A percentile compares a stretch with the other conserved stretches of the same genome.
phyloP scores from a whole-genome alignment of 2,113 vertebrate species.

The Ophthalmolycus amberensis region DNA sequence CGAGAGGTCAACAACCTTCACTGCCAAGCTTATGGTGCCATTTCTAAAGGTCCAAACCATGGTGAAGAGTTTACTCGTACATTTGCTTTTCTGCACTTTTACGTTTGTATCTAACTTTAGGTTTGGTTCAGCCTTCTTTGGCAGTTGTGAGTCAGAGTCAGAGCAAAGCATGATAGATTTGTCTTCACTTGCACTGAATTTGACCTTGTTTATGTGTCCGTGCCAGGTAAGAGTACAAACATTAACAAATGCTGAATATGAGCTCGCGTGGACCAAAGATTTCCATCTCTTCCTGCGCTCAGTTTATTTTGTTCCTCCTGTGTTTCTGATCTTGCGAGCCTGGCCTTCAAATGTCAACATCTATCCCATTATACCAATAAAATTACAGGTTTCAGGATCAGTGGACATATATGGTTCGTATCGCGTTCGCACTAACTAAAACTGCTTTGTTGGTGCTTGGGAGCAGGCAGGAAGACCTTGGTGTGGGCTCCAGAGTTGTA shows the following conservation, averaged over 20 bases:
- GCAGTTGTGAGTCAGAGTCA: background rate
- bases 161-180: background rate
- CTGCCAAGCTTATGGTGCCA: too few species aligned
- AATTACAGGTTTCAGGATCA: background rate
- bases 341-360: conserved; percentile 21
- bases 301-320: background rate
- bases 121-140: background rate
- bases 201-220: background rate
- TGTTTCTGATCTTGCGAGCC: background rate
- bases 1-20: background rate
- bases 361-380: conserved; percentile 9
- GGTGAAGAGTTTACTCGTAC: background rate
- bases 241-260: conserved; percentile 1
- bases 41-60: background rate
- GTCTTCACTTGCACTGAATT: background rate
- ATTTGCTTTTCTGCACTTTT: background rate
- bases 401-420: background rate
- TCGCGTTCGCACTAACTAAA: background rate
- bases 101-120: background rate
- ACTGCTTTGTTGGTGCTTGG: background rate
- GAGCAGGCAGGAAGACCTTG: background rate
- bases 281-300: conserved; percentile 17
- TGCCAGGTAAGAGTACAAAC: background rate
- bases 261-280: conserved; percentile 5
- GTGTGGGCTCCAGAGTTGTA: background rate